Evolutionary conservation across 2,797 vertebrate genomes (phyloP).

Genomic region (Sciurus vulgaris): DNA sequence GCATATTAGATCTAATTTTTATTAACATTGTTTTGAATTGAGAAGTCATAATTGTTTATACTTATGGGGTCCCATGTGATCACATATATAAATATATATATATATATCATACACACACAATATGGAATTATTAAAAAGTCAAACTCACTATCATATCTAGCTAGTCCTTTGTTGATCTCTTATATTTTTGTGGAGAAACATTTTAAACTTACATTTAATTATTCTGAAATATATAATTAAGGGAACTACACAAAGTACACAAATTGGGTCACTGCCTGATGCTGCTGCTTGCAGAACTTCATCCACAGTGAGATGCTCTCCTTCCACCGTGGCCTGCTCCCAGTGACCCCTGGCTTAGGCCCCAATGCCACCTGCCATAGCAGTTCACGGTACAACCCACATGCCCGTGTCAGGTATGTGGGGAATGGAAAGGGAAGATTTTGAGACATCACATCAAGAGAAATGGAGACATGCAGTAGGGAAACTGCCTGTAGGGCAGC

Average conservation of each 20-base stretch:
- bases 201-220: no score
- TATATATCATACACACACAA: no score
- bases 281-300: constrained; percentile 85
- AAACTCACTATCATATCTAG: no score
- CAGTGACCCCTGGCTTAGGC: constrained; percentile 39
- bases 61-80: no score
- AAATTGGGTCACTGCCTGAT: constrained; percentile 92
- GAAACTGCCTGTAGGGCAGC: constrained; percentile 88
- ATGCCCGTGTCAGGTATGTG: constrained; percentile 88
- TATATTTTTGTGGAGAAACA: no score
- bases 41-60: no score
- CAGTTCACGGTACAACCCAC: constrained; percentile 67
- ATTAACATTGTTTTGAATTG: no score
- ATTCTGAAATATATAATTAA: no score
- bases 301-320: constrained; percentile 82
- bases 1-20: no score
- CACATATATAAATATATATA: no score
- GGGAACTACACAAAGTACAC: constrained; percentile 89
- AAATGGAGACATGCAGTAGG: constrained; percentile 89
- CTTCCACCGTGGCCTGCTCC: constrained; percentile 88
- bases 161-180: no score
- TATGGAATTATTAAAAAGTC: no score
- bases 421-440: constrained; percentile 90
- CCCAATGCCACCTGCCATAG: not conserved
- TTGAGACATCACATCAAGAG: constrained; percentile 89